phyloP scores from a whole-genome alignment of 1,140 invertebrate species.

The Hylyphantes graminicola region DNA sequence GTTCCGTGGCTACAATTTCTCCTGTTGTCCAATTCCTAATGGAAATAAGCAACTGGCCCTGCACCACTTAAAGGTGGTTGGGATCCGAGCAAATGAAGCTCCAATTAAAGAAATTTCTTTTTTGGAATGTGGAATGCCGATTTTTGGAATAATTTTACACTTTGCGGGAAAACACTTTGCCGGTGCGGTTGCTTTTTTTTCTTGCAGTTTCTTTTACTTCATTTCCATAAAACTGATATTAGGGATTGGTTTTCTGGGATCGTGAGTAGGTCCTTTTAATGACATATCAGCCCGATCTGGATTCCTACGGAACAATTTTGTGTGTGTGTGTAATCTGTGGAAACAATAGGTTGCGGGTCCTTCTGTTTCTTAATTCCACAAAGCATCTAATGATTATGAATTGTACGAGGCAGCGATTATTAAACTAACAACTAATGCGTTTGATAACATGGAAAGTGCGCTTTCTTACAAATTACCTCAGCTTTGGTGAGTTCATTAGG shows the following conservation, averaged over 20 bases:
- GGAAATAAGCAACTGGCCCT: constrained; percentile 31
- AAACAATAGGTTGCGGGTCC: constrained; percentile 32
- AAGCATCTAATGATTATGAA: constrained; percentile 4
- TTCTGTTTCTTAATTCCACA: constrained; percentile 5
- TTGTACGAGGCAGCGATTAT: constrained; percentile 4
- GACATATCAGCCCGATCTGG: neutral
- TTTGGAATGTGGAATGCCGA: neutral
- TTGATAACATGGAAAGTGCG: neutral
- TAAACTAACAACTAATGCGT: neutral
- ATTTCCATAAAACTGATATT: constrained; percentile 49
- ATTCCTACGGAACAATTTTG: constrained; percentile 5
- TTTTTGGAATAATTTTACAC: constrained; percentile 43
- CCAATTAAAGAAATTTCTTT: constrained; percentile 24
- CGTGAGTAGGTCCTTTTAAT: constrained; percentile 22
- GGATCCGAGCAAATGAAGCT: neutral
- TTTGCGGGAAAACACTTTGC: constrained; percentile 45
- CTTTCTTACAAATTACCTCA: neutral
- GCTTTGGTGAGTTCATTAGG: neutral
- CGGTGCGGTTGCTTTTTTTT: constrained; percentile 1
- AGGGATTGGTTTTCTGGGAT: neutral
- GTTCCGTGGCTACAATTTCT: constrained; percentile 2
- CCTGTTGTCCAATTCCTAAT: constrained; percentile 16
- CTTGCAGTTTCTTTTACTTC: constrained; percentile 18
- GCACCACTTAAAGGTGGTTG: constrained; percentile 2
- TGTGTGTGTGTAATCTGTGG: constrained; percentile 33